phyloP scores from a whole-genome alignment of 2,797 vertebrate genomes.

The Hozukius guyotensis region DNA sequence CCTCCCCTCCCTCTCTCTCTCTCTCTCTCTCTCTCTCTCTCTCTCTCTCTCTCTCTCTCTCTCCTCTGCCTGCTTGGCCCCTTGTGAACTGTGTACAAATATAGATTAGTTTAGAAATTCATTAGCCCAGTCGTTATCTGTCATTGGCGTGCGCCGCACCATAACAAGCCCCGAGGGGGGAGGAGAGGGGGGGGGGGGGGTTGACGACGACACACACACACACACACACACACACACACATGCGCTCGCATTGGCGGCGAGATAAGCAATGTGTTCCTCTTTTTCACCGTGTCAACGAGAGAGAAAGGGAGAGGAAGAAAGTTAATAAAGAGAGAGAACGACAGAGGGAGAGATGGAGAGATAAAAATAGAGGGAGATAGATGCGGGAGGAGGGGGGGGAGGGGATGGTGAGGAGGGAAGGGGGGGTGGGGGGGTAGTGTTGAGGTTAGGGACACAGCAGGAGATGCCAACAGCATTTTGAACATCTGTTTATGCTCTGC shows the following conservation, averaged over 20 bases:
- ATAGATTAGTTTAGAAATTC: constrained; percentile 84
- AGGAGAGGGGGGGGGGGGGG: neutral
- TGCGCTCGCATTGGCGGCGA: constrained; percentile 27
- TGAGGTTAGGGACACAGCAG: constrained; percentile 42
- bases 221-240: neutral
- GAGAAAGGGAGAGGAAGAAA: constrained; percentile 27
- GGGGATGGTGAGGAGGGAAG: neutral
- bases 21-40: neutral
- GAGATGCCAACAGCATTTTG: constrained; percentile 57
- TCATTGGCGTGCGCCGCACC: constrained; percentile 65
- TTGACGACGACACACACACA: neutral
- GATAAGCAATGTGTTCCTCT: constrained; percentile 60
- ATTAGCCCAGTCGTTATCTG: constrained; percentile 80
- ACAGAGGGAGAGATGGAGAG: constrained; percentile 11
- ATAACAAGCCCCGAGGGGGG: constrained; percentile 70
- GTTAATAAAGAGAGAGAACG: constrained; percentile 46
- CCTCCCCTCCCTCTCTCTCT: neutral
- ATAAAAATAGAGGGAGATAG: constrained; percentile 41
- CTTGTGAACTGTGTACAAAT: constrained; percentile 73
- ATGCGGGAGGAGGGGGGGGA: neutral
- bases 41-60: neutral
- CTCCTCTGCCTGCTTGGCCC: constrained; percentile 35
- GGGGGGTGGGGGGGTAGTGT: neutral
- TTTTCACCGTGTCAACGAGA: constrained; percentile 46
- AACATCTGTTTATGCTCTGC: constrained; percentile 62